Base-by-base conservation (phyloP, 2,888 invertebrate genomes). In the Endotricha flammealis region DNA sequence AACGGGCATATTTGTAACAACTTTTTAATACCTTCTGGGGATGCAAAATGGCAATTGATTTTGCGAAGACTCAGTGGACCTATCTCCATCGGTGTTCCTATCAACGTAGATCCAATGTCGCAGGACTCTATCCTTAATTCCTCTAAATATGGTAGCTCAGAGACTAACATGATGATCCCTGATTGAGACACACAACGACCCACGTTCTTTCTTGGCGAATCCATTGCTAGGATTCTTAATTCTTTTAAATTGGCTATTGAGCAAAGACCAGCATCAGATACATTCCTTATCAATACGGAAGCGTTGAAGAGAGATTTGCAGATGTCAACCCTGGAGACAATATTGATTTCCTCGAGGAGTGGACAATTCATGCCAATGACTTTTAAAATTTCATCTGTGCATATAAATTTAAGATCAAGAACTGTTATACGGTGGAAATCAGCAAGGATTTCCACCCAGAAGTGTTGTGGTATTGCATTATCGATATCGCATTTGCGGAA, bases 381-480 rank as follows among this genome's bases (percentile, higher is more conserved):
- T 57, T 80, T 57, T 8, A 87, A 74, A 29, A 87, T 86, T 64
- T 87, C 87, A 48, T 87, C 86, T 12, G 87, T 86, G 47, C 87
- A 87, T 46, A 86, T 76, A 50, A 87, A 85, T 61, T 83, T 87
- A 25, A 87, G 73, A 44, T 87, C 86, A 2, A 87, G 72, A 38
- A 82, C 66, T 7, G 77, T 64, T 52, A 87, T 67, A 34, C 72
- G 70, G 38, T 50, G 69, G 43, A 85, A 78, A 41, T 56, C 70
- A 10, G 77, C 67, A 16, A 87, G 63, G 32, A 62, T 69, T 11
- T 70, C 63, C 20, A 78, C 63, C 87, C 87, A 87, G 59, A 80
- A 87, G 29, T 52, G 44, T 38, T 76, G 76, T 8, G 83, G 73
- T 50, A 86, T 74, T 48, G 78, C 59, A 51, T 78, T 81, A 58